These are phyloP conservation scores for Acanthosepion pharaonis DNA, from an alignment of 2,888 invertebrate genomes.

Conservation along the genomic window DNA sequence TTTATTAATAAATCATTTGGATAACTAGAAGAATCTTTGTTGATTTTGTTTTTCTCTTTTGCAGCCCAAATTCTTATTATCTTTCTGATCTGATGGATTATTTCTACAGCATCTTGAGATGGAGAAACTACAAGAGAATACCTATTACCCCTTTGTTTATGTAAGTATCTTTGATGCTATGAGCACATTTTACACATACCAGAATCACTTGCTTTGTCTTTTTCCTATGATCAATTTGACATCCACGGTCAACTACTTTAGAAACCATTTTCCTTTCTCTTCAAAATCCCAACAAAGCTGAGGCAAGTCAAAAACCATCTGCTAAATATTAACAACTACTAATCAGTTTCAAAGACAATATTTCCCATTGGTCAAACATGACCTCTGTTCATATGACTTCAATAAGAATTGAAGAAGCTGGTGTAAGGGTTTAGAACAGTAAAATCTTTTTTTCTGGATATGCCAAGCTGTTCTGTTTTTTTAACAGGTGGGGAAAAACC, in stretches of 20 bases:
- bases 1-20: too few relatives aligned
- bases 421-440: too few relatives aligned
- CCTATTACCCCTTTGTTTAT: conserved; percentile 79
- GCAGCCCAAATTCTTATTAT: conserved; percentile 86
- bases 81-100: conserved; percentile 88
- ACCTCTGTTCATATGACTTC: too few relatives aligned
- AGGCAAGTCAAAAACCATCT: too few relatives aligned
- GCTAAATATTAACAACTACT: too few relatives aligned
- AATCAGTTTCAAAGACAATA: too few relatives aligned
- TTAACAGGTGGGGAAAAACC: too few relatives aligned
- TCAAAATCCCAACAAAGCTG: not conserved
- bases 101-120: conserved; percentile 85
- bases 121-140: conserved; percentile 75
- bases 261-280: not conserved
- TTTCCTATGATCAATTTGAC: not conserved
- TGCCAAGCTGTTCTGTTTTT: too few relatives aligned
- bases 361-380: too few relatives aligned
- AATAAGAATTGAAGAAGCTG: too few relatives aligned
- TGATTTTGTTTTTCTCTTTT: conserved; percentile 60
- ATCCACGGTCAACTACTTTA: not conserved
- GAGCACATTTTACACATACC: not conserved
- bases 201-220: not conserved
- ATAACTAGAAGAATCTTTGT: not conserved
- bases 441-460: too few relatives aligned
- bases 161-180: conserved; percentile 56